Conservation (phyloP, 2,888 invertebrate species). For the Merodon equestris region DNA sequence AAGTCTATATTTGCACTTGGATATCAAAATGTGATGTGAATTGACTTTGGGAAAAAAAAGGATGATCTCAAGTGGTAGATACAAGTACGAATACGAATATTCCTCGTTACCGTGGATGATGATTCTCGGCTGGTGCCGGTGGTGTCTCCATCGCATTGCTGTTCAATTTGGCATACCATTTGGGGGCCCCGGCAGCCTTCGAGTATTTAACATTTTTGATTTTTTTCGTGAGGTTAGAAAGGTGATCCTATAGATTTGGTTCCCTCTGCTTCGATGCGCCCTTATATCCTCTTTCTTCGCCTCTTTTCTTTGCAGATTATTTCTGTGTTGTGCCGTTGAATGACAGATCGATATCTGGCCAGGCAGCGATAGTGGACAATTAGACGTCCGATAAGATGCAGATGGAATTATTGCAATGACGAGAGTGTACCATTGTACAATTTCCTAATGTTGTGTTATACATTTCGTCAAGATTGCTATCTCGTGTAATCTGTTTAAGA, state of each 20-base stretch:
- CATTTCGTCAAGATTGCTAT: too few species aligned
- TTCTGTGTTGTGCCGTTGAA: slow-evolving; percentile 1
- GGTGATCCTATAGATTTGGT: slow-evolving; percentile 56
- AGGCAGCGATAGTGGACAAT: slow-evolving; percentile 60
- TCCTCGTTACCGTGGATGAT: slow-evolving; percentile 15
- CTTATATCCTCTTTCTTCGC: too few species aligned
- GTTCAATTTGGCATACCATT: slow-evolving; percentile 67
- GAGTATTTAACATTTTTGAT: slow-evolving; percentile 68
- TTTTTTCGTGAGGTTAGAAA: slow-evolving; percentile 67
- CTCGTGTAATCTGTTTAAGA: too few species aligned
- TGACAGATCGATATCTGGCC: slow-evolving; percentile 58
- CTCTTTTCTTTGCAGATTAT: too few species aligned
- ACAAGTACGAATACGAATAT: not conserved
- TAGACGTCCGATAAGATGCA: slow-evolving; percentile 54
- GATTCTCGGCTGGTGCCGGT: slow-evolving; percentile 2
- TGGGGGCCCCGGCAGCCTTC: slow-evolving; percentile 53
- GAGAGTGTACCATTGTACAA: too few species aligned
- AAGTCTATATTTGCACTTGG: slow-evolving; percentile 68
- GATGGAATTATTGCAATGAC: not conserved
- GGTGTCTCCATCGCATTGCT: slow-evolving; percentile 7
- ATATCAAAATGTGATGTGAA: slow-evolving; percentile 69
- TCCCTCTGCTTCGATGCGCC: slow-evolving; percentile 56
- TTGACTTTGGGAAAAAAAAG: slow-evolving; percentile 49
- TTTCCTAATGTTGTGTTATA: too few species aligned
- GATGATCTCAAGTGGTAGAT: slow-evolving; percentile 50